phyloP scores from a whole-genome alignment of 2,113 vertebrate genomes.

The Eidolon helvum region DNA sequence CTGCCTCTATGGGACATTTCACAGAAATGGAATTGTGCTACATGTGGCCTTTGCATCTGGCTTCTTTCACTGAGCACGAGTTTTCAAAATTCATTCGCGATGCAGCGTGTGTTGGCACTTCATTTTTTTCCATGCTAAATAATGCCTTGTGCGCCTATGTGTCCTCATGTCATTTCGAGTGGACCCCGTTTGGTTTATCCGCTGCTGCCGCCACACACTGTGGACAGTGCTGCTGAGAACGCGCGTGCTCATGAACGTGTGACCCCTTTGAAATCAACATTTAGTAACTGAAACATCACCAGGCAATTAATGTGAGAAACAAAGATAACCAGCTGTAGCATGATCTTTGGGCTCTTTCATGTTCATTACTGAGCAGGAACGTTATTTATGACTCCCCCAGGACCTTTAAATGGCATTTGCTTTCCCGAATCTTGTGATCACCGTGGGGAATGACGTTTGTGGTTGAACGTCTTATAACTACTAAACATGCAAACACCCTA shows the following conservation, averaged over 20 bases:
- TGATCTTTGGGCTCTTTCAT: background rate
- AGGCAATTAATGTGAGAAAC: background rate
- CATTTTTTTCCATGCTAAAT: rapidly evolving
- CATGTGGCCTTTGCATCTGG: rapidly evolving
- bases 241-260: rapidly evolving
- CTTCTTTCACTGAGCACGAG: rapidly evolving
- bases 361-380: background rate
- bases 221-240: rapidly evolving
- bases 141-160: too few species aligned
- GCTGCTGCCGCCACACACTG: too few species aligned
- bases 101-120: rapidly evolving
- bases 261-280: background rate
- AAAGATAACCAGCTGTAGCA: rapidly evolving
- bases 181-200: too few species aligned
- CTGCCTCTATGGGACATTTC: rapidly evolving
- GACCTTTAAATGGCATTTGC: rapidly evolving
- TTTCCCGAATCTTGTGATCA: background rate
- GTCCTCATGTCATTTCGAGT: too few species aligned
- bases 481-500: background rate
- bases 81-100: background rate
- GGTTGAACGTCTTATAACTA: background rate
- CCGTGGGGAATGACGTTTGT: background rate
- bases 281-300: background rate
- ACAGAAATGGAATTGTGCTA: rapidly evolving
- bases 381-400: background rate